Conservation (phyloP, 1,140 invertebrate genomes). For the Trialeurodes vaporariorum region DNA sequence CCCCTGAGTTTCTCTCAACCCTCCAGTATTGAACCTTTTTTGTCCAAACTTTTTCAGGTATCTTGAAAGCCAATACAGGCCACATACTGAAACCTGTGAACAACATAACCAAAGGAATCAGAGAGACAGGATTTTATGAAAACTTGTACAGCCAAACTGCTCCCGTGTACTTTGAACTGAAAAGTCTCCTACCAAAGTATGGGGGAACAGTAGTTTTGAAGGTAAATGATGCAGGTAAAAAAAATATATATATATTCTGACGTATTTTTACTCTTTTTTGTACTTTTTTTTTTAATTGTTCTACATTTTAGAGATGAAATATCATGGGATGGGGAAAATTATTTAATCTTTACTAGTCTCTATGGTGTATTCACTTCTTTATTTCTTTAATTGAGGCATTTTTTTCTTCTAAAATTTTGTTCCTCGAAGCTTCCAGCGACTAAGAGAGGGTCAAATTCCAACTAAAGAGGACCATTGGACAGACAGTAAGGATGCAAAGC, state of each 20-base stretch:
- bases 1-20: no score
- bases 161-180: conserved; percentile 41
- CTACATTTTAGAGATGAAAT: background rate
- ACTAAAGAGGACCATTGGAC: no score
- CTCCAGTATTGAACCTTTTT: background rate
- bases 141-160: conserved; percentile 39
- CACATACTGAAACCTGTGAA: conserved; percentile 58
- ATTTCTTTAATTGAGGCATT: background rate
- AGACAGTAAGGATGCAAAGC: no score
- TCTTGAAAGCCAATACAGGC: conserved; percentile 48
- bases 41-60: conserved; percentile 41
- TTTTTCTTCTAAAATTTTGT: background rate
- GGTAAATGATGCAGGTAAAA: conserved; percentile 40
- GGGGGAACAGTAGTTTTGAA: conserved; percentile 46
- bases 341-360: no score
- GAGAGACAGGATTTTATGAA: conserved; percentile 62
- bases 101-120: conserved; percentile 49
- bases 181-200: conserved; percentile 46
- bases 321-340: no score
- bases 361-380: no score
- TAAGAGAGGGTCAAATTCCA: background rate
- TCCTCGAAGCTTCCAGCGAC: background rate
- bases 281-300: background rate
- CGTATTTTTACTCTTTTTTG: no score
- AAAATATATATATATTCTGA: conserved; percentile 9